Base-by-base conservation (phyloP, 2,888 invertebrate species). In the Habroteleia sp. region DNA sequence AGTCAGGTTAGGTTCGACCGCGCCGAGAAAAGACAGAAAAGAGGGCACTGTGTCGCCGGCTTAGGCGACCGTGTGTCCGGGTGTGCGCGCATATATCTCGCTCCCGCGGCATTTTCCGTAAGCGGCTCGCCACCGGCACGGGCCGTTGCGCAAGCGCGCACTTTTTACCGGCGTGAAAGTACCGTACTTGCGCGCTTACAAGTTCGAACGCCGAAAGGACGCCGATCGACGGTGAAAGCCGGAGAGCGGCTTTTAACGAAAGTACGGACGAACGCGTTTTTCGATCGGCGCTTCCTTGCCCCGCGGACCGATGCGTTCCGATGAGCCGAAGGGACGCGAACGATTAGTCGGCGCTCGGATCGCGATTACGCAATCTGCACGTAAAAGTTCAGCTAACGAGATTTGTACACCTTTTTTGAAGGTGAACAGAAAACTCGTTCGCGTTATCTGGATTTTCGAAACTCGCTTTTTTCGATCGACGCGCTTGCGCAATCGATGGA, bases 21-120 rank as follows among this genome's bases (percentile, higher is more conserved):
- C 41, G 69, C 31, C 6, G 25, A n/a, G n/a, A n/a, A n/a, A n/a
- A n/a, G n/a, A n/a, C n/a, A 17, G 52, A 72, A 79, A 76, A 60
- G 77, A 76, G 79, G 80, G 75, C 79, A 79, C 78, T 79, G 52
- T 80, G 80, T 78, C 78, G 72, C 68, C 54, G 58, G 54, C 54
- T 54, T 56, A 68, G 42, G 31, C 48, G 48, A 37, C 69, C 68
- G 73, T 63, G 56, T 72, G 75, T 74, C 74, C 78, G 76, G 77
- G 72, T 75, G 63, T 35, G 50, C 44, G 37, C 56, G 31, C 27
- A 13, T 44, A 33, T 72, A 65, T 42, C 63, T 31, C 42, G 39
- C 66, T 41, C 62, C 31, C 44, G 39, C 68, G 58, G 68, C 68
- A 69, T 73, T 76, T 77, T 74, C 76, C 72, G 69, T 75, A 75